Evolutionary conservation across 1,140 invertebrate species (phyloP).

Genomic region (Pygmarrhopalites habei): DNA sequence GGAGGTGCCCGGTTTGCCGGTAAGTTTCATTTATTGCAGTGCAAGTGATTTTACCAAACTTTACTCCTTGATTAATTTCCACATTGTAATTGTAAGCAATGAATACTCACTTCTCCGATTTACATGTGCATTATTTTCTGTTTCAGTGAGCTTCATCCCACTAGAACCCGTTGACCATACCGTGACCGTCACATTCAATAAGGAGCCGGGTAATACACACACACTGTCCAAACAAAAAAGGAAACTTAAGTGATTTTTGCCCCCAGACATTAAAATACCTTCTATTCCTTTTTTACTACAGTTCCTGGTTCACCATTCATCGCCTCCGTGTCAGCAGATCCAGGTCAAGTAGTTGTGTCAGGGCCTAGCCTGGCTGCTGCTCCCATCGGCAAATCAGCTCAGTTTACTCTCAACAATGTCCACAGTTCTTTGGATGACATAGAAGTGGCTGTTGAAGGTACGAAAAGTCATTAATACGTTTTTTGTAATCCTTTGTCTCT

Average conservation of each 20-base stretch:
- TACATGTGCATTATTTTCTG: too few relatives aligned
- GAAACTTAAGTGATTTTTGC: too few relatives aligned
- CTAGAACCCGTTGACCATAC: slow-evolving; percentile 87
- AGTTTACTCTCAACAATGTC: slow-evolving; percentile 64
- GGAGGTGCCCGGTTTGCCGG: slow-evolving; percentile 49
- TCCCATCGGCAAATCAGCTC: slow-evolving; percentile 63
- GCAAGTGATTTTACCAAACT: too few relatives aligned
- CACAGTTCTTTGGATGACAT: slow-evolving; percentile 80
- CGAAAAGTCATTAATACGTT: too few relatives aligned
- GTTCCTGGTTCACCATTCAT: slow-evolving; percentile 67
- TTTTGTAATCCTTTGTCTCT: too few relatives aligned
- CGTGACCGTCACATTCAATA: slow-evolving; percentile 95
- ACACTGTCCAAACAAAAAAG: too few relatives aligned
- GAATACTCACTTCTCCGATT: too few relatives aligned
- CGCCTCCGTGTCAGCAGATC: slow-evolving; percentile 62
- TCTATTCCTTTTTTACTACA: slow-evolving; percentile 13
- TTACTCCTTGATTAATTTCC: too few relatives aligned
- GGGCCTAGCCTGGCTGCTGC: slow-evolving; percentile 59
- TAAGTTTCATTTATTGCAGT: too few relatives aligned
- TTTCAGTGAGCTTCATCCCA: slow-evolving; percentile 91
- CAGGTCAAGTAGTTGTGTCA: slow-evolving; percentile 62
- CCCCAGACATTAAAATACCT: background rate
- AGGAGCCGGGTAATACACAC: too few relatives aligned
- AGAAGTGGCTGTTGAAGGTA: slow-evolving; percentile 91
- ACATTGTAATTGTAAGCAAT: too few relatives aligned